A percentile compares a stretch with the other conserved stretches of the same genome.
phyloP scores from a whole-genome alignment of 2,797 vertebrate species.

The Sus cebifrons region DNA sequence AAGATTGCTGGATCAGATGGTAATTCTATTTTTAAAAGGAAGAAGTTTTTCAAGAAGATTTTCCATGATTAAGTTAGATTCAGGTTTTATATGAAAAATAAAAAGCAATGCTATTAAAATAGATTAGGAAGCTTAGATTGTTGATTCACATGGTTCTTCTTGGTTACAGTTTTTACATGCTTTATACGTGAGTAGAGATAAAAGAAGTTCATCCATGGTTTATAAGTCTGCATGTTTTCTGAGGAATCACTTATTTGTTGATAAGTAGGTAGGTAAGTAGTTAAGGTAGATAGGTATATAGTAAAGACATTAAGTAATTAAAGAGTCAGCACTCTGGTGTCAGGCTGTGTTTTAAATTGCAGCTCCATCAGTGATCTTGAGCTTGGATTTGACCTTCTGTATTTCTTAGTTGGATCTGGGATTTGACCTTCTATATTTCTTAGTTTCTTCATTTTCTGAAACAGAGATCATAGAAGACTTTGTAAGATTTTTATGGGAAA shows the following conservation, averaged over 20 bases:
- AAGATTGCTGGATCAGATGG: too few relatives aligned
- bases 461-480: not conserved
- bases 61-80: constrained; percentile 56
- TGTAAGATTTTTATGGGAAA: constrained; percentile 1
- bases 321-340: not conserved
- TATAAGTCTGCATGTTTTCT: not conserved
- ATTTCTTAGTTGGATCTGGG: not conserved
- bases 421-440: not conserved
- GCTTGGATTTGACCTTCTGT: not conserved
- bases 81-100: constrained; percentile 44
- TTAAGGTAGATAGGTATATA: too few relatives aligned
- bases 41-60: constrained; percentile 7
- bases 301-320: not conserved
- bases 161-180: not conserved
- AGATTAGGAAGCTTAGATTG: not conserved
- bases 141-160: not conserved
- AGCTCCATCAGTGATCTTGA: not conserved
- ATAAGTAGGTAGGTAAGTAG: not conserved
- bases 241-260: not conserved
- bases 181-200: not conserved
- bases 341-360: not conserved
- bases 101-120: constrained; percentile 4
- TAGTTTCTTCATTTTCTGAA: constrained; percentile 33
- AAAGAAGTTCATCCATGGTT: not conserved
- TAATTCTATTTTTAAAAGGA: not conserved